These are phyloP conservation scores for Callaeas wilsoni DNA, from an alignment of 2,113 vertebrate species.

Conservation along the genomic window DNA sequence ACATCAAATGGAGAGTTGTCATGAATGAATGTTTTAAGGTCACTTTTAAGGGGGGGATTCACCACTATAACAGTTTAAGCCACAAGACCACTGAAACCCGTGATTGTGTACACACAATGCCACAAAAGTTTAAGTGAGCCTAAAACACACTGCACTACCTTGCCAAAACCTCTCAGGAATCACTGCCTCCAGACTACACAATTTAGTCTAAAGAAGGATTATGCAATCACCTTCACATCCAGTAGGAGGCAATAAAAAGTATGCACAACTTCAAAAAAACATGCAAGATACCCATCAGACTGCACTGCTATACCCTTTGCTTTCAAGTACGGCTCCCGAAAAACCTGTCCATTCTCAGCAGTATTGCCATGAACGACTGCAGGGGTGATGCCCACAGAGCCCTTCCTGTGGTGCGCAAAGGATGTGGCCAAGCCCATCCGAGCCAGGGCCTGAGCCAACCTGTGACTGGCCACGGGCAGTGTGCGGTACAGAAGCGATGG, in stretches of 20 bases:
- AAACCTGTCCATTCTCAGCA: not conserved
- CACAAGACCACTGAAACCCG: not conserved
- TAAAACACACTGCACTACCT: not conserved
- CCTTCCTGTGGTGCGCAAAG: not conserved
- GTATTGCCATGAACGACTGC: not conserved
- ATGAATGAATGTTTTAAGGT: not conserved
- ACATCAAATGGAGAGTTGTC: not conserved
- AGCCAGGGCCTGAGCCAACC: not conserved
- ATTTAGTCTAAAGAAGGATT: not conserved
- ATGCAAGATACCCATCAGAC: not conserved
- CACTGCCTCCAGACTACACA: not conserved
- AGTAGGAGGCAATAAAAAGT: not conserved
- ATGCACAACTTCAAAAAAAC: not conserved
- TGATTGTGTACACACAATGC: fast-evolving
- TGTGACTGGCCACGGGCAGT: fast-evolving
- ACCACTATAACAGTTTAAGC: not conserved
- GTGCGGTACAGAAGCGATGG: fast-evolving
- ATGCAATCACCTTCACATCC: not conserved
- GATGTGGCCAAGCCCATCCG: fast-evolving
- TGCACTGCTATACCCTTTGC: not conserved
- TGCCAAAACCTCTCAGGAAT: not conserved
- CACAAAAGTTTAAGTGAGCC: not conserved
- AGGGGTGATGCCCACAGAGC: not conserved
- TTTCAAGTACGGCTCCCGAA: not conserved
- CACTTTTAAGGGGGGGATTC: not conserved